A percentile compares a stretch with the other conserved stretches of the same genome.
Evolutionary conservation across 2,888 invertebrate genomes (phyloP).

Genomic region (Andrena flavipes): DNA sequence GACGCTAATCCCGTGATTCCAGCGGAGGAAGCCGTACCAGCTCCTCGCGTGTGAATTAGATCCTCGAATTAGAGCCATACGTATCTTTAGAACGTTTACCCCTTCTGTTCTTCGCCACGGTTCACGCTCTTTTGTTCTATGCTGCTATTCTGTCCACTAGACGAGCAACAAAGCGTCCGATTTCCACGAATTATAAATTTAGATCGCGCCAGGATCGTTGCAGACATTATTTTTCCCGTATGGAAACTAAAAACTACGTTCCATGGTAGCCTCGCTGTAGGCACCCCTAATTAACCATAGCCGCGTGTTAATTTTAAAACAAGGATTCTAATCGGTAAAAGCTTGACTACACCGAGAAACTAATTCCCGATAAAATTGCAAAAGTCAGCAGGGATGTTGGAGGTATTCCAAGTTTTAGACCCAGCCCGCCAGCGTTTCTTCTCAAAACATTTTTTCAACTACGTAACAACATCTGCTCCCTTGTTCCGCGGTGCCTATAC

Average conservation of each 20-base stretch:
- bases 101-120: conserved; percentile 55
- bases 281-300: not conserved
- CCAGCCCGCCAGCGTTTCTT: conserved; percentile 44
- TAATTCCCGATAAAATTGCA: conserved; percentile 56
- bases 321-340: not conserved
- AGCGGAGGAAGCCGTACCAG: conserved; percentile 23
- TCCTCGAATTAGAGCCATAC: conserved; percentile 70
- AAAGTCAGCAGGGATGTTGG: conserved; percentile 57
- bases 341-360: conserved; percentile 29
- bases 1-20: conserved; percentile 39
- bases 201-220: not conserved
- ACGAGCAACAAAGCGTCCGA: conserved; percentile 40
- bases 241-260: not conserved
- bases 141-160: conserved; percentile 36
- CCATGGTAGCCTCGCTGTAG: not conserved
- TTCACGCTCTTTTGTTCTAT: conserved; percentile 58
- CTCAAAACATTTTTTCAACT: conserved; percentile 52
- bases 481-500: conserved; percentile 1
- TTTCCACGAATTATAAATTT: conserved; percentile 48
- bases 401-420: conserved; percentile 60
- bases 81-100: conserved; percentile 73
- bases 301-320: conserved; percentile 19
- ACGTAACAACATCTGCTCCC: conserved; percentile 23
- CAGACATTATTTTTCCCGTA: too few relatives aligned
- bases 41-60: conserved; percentile 65